Evolutionary conservation across 2,113 vertebrate species (phyloP).

Genomic region (Paradisaea rubra): DNA sequence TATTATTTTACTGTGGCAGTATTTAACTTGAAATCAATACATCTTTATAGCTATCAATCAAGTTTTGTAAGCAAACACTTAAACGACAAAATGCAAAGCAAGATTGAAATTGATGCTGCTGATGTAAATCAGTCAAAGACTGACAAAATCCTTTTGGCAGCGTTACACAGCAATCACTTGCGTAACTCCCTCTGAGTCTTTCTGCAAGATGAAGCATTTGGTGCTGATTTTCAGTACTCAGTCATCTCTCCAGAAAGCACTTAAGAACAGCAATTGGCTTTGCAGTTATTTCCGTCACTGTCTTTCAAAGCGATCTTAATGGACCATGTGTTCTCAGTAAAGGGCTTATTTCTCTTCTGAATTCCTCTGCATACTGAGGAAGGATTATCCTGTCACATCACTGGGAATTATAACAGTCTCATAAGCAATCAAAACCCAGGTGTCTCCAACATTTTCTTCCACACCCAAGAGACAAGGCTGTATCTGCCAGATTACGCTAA

Average conservation of each 20-base stretch:
- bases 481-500: background rate
- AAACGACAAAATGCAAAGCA: background rate
- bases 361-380: background rate
- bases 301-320: background rate
- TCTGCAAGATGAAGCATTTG: background rate
- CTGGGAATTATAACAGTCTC: background rate
- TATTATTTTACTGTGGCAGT: background rate
- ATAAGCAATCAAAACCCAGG: background rate
- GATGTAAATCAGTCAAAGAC: background rate
- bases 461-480: background rate
- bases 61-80: background rate
- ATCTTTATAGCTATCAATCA: background rate
- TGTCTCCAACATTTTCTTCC: background rate
- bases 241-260: background rate
- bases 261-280: conserved; percentile 10
- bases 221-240: background rate
- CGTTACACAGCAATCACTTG: background rate
- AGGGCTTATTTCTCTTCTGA: background rate
- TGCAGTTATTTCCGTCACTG: background rate
- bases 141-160: background rate
- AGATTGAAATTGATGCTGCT: background rate
- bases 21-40: background rate
- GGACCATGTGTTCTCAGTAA: background rate
- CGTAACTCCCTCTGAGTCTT: background rate
- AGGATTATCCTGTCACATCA: background rate